Evolutionary conservation across 2,113 vertebrate genomes (phyloP).

Genomic region (Clupea harengus): DNA sequence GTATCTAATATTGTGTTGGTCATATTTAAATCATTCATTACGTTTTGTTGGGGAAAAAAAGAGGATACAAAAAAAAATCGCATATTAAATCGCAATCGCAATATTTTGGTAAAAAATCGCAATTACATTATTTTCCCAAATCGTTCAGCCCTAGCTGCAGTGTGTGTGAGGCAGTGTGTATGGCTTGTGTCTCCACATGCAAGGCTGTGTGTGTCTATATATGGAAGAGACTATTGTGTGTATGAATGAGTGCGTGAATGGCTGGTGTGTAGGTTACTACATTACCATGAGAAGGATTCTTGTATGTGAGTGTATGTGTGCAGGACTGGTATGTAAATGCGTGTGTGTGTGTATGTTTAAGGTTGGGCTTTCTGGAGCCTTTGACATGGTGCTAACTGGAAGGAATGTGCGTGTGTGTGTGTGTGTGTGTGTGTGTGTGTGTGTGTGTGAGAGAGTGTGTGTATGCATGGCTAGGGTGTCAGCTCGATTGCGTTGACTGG

Average conservation of each 20-base stretch:
- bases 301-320: slow-evolving; percentile 20
- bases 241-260: slow-evolving; percentile 37
- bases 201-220: not conserved
- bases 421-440: slow-evolving; percentile 43
- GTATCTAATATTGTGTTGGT: too few relatives aligned
- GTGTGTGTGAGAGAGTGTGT: slow-evolving; percentile 28
- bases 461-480: slow-evolving; percentile 30
- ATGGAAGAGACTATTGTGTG: not conserved
- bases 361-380: too few relatives aligned
- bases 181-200: not conserved
- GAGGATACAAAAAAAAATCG: too few relatives aligned
- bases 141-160: too few relatives aligned
- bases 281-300: too few relatives aligned
- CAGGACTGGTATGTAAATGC: not conserved
- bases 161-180: slow-evolving; percentile 21
- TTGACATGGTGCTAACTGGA: too few relatives aligned
- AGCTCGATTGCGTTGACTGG: slow-evolving; percentile 40
- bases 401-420: slow-evolving; percentile 39
- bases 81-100: too few relatives aligned
- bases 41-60: too few relatives aligned
- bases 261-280: not conserved
- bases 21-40: too few relatives aligned
- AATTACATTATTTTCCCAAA: too few relatives aligned
- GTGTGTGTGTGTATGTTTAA: slow-evolving; percentile 15
- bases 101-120: too few relatives aligned